These are phyloP conservation scores for Trichosurus vulpecula DNA, from an alignment of 2,797 vertebrate species.

Conservation along the genomic window DNA sequence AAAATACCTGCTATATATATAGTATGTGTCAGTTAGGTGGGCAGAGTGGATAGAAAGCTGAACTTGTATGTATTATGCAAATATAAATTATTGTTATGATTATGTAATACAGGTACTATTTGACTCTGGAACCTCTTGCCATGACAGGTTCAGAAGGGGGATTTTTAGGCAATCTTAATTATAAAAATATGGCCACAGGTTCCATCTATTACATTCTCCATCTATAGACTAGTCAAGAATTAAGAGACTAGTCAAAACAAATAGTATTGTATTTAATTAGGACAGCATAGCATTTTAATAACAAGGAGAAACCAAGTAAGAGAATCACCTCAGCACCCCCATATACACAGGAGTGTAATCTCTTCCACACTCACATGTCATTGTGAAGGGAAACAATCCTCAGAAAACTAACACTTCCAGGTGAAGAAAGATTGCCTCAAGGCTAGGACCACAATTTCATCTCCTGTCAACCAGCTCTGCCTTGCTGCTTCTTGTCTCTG, in stretches of 20 bases:
- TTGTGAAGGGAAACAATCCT: background rate
- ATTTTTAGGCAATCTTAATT: background rate
- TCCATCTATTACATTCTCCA: background rate
- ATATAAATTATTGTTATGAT: background rate
- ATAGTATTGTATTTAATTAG: background rate
- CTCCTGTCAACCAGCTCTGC: background rate
- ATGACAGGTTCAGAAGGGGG: background rate
- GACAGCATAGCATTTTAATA: background rate
- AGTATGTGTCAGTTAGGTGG: background rate
- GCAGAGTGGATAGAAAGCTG: too few species aligned
- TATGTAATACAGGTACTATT: background rate
- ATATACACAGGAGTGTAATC: background rate
- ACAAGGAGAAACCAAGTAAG: background rate
- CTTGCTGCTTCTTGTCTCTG: background rate
- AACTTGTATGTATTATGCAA: background rate
- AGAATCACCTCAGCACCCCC: background rate
- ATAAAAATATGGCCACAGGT: background rate
- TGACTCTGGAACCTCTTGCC: background rate
- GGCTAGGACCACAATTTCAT: background rate
- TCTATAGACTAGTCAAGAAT: background rate
- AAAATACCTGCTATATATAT: too few species aligned
- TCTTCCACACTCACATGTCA: background rate
- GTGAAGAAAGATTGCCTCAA: background rate
- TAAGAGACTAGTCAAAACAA: background rate
- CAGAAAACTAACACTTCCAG: background rate